phyloP scores from a whole-genome alignment of 1,140 invertebrate species.

The Solenopsis invicta region DNA sequence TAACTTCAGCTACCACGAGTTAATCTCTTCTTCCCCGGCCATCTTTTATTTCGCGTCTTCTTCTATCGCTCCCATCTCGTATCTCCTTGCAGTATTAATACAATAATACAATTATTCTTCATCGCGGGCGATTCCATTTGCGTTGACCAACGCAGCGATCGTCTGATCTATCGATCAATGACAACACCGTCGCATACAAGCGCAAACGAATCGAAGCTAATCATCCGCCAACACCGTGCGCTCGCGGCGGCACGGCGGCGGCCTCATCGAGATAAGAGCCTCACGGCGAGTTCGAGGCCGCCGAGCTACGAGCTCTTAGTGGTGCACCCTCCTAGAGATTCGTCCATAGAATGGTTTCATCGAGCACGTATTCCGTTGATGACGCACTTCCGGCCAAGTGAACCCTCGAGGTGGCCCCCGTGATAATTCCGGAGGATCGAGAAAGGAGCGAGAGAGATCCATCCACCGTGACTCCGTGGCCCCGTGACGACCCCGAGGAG shows the following conservation, averaged over 20 bases:
- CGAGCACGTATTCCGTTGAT: slow-evolving; percentile 76
- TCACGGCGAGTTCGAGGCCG: slow-evolving; percentile 21
- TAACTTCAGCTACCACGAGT: slow-evolving; percentile 52
- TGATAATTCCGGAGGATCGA: slow-evolving; percentile 81
- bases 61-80: neutral
- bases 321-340: slow-evolving; percentile 24
- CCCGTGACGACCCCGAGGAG: slow-evolving; percentile 83
- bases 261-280: slow-evolving; percentile 62
- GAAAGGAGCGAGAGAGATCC: slow-evolving; percentile 74
- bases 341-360: slow-evolving; percentile 71
- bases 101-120: slow-evolving; percentile 59
- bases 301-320: neutral
- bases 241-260: slow-evolving; percentile 15
- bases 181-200: slow-evolving; percentile 41
- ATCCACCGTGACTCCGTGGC: slow-evolving; percentile 82
- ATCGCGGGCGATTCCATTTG: slow-evolving; percentile 13
- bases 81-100: slow-evolving; percentile 5
- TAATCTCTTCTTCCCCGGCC: slow-evolving; percentile 27
- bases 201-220: slow-evolving; percentile 52
- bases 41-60: slow-evolving; percentile 12
- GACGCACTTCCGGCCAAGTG: slow-evolving; percentile 81
- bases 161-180: slow-evolving; percentile 59
- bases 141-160: slow-evolving; percentile 39
- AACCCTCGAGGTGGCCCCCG: slow-evolving; percentile 76
- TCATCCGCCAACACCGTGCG: slow-evolving; percentile 44